Evolutionary conservation across 2,113 vertebrate genomes (phyloP), one percentile per base, ranked within the genome.

Genomic region (Oryzias woworae): DNA sequence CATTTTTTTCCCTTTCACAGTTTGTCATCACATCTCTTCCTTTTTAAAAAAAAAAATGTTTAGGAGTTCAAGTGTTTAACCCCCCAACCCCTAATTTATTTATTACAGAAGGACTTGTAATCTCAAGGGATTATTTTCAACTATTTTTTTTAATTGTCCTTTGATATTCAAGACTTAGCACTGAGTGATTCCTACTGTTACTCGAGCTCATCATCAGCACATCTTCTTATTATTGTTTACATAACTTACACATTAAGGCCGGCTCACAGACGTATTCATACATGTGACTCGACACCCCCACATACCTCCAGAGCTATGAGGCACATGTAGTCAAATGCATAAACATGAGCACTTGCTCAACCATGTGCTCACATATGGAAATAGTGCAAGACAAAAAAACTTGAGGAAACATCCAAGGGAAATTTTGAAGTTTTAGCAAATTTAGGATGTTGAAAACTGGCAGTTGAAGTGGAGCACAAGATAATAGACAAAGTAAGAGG

Each of bases 241-340:
- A 45, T 62, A 61, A 65, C 41, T 63, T 60, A 6, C 18, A 61
- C 74, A 18, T 58, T 57, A 24, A 54, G 55, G 66, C 67, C 31
- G 66, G 63, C 49, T 51, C 44, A 26, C 4, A 1, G 66, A 65
- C 57, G 48, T 47, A 57, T 49, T 73, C 46, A 36, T 59, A 53
- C 66, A 69, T 77, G 70, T 77, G 77, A 80, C 54, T 70, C 51
- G 61, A 66, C 72, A 43, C 65, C 47, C 53, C 48, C 56, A 50
- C 36, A 50, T 59, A 48, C 61, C 53, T 61, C 52, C 53, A 14
- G 15, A 66, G 58, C 57, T 66, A 55, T 57, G 57, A 65, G 65
- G 71, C 62, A 58, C 69, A 78, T 66, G 66, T 4, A 50, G 50
- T 62, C 53, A n/a, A 14, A 62, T 59, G 28, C 70, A 81, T 75